A percentile compares a stretch with the other conserved stretches of the same genome.
Conservation (phyloP, 1,140 invertebrate species). For the Papilio helenus region DNA sequence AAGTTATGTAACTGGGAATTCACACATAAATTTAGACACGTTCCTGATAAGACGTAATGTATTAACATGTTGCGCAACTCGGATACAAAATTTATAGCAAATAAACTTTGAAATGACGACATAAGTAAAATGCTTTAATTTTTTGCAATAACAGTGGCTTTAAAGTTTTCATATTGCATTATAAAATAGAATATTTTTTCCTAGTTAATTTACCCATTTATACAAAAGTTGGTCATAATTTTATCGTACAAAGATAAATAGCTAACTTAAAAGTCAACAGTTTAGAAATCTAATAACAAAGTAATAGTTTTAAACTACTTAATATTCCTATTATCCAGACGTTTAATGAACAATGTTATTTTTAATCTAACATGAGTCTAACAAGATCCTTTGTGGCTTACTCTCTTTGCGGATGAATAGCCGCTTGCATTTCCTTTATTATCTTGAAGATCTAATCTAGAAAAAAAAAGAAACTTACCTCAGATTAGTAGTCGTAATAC, state of each 20-base stretch:
- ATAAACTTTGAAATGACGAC: neutral
- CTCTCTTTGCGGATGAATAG: neutral
- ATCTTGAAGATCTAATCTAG: neutral
- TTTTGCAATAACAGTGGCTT: neutral
- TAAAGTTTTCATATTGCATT: no score
- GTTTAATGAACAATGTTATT: neutral
- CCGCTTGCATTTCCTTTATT: neutral
- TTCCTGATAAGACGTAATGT: slow-evolving; percentile 9
- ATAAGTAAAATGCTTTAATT: neutral
- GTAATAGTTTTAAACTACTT: neutral
- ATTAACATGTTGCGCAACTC: slow-evolving; percentile 2
- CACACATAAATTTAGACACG: neutral
- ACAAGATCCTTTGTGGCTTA: neutral
- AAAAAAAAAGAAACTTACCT: no score
- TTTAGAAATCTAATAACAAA: no score
- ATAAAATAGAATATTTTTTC: no score
- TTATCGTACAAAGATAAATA: no score
- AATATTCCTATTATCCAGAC: neutral
- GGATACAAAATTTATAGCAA: slow-evolving; percentile 9
- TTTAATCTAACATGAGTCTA: neutral
- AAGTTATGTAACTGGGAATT: neutral
- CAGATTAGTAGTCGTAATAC: no score
- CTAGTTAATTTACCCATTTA: no score
- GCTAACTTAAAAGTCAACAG: no score
- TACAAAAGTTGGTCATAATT: no score